Percentiles rank a stretch among this genome's conserved stretches.
These are phyloP conservation scores for Chrysopilus asiliformis DNA, from an alignment of 2,888 invertebrate genomes.

Conservation along the genomic window DNA sequence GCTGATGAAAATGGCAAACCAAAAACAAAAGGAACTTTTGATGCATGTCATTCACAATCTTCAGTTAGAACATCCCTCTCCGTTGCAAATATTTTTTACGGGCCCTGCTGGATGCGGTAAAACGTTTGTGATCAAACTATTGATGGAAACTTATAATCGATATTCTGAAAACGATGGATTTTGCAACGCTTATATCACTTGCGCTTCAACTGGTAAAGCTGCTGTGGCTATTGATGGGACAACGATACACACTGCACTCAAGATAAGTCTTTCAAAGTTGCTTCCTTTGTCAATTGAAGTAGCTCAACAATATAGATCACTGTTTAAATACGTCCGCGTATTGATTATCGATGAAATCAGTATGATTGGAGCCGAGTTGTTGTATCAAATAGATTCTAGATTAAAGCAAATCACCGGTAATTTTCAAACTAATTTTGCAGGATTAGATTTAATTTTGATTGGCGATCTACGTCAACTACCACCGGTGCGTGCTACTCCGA, in stretches of 20 bases:
- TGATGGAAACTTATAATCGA: constrained; percentile 34
- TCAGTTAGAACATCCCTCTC: neutral
- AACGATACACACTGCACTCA: constrained; percentile 20
- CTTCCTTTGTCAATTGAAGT: constrained; percentile 17
- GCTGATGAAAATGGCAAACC: constrained; percentile 17
- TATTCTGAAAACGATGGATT: constrained; percentile 24
- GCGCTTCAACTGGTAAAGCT: constrained; percentile 23
- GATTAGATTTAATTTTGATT: constrained; percentile 25
- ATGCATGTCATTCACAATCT: constrained; percentile 15
- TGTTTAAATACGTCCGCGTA: constrained; percentile 18
- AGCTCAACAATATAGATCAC: constrained; percentile 12
- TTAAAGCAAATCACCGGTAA: constrained; percentile 26
- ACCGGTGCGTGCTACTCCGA: constrained; percentile 23
- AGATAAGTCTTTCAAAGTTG: constrained; percentile 18
- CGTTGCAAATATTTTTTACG: constrained; percentile 1
- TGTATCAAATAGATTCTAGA: constrained; percentile 21
- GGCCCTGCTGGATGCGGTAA: constrained; percentile 1
- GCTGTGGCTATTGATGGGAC: constrained; percentile 22
- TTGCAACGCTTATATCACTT: constrained; percentile 29
- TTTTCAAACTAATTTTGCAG: constrained; percentile 23
- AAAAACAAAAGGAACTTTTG: constrained; percentile 15
- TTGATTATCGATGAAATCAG: constrained; percentile 27
- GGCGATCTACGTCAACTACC: constrained; percentile 29
- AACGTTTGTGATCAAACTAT: constrained; percentile 23
- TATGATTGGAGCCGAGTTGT: constrained; percentile 24